These are phyloP conservation scores for Corythaeola cristata DNA, from an alignment of 2,113 vertebrate genomes.

Conservation along the genomic window DNA sequence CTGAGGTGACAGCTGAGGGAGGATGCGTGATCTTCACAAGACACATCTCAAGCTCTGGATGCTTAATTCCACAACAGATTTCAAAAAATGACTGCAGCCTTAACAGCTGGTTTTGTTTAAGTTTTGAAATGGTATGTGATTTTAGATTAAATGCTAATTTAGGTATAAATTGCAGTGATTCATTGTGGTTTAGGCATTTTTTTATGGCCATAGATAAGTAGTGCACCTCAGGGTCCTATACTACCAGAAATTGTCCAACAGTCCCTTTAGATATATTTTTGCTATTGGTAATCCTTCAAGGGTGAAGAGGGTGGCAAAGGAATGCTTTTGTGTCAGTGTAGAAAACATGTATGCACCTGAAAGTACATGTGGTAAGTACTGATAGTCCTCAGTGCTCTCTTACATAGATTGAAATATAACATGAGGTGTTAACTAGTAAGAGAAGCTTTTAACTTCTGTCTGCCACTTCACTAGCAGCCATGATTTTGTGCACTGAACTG, in stretches of 20 bases:
- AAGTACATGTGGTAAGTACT: background rate
- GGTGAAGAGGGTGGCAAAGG: background rate
- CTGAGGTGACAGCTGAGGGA: background rate
- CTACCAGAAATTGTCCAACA: background rate
- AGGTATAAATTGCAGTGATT: background rate
- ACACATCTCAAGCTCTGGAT: background rate
- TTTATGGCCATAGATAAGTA: background rate
- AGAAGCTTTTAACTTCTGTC: background rate
- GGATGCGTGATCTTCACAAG: background rate
- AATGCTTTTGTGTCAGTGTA: background rate
- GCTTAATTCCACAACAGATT: background rate
- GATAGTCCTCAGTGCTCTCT: background rate
- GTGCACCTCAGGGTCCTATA: background rate
- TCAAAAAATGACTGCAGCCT: background rate
- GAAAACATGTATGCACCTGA: background rate
- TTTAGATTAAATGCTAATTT: background rate
- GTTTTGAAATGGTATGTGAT: background rate
- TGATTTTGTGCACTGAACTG: background rate
- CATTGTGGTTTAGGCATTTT: background rate
- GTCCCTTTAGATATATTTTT: background rate
- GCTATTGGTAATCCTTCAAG: background rate
- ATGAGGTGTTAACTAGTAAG: background rate
- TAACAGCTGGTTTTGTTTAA: background rate
- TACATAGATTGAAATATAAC: background rate
- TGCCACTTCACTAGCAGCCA: background rate